phyloP scores from a whole-genome alignment of 2,888 invertebrate genomes.

The Lepetodrilus schrolli region DNA sequence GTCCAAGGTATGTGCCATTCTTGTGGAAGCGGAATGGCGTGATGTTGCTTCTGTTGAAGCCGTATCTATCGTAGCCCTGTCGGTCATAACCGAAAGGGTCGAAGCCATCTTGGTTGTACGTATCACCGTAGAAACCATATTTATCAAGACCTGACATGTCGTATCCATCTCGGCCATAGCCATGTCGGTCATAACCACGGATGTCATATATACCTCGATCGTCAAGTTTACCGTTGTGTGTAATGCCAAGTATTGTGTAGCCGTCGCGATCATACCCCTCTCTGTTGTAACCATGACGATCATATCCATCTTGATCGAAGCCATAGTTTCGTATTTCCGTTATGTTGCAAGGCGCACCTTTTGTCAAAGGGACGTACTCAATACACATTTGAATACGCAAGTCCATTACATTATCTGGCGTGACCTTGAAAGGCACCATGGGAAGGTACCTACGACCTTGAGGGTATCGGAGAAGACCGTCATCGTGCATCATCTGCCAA shows the following conservation, averaged over 20 bases:
- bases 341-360: constrained; percentile 59
- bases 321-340: constrained; percentile 53
- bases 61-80: constrained; percentile 70
- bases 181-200: constrained; percentile 63
- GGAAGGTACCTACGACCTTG: constrained; percentile 59
- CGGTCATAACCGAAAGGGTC: constrained; percentile 67
- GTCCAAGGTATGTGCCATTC: constrained; percentile 51
- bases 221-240: constrained; percentile 58
- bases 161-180: constrained; percentile 65
- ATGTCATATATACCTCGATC: constrained; percentile 57
- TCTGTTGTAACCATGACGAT: constrained; percentile 63
- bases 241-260: constrained; percentile 61
- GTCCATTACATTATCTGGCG: constrained; percentile 70
- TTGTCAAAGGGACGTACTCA: constrained; percentile 62
- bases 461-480: constrained; percentile 61
- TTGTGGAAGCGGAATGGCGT: constrained; percentile 64
- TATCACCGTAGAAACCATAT: constrained; percentile 65
- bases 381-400: constrained; percentile 69
- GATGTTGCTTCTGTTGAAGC: constrained; percentile 66
- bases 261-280: constrained; percentile 65
- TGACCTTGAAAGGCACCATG: constrained; percentile 66
- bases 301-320: constrained; percentile 56
- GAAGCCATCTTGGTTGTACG: constrained; percentile 71
- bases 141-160: constrained; percentile 66
- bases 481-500: constrained; percentile 65